phyloP scores from a whole-genome alignment of 2,888 invertebrate genomes.

The Patella pellucida region DNA sequence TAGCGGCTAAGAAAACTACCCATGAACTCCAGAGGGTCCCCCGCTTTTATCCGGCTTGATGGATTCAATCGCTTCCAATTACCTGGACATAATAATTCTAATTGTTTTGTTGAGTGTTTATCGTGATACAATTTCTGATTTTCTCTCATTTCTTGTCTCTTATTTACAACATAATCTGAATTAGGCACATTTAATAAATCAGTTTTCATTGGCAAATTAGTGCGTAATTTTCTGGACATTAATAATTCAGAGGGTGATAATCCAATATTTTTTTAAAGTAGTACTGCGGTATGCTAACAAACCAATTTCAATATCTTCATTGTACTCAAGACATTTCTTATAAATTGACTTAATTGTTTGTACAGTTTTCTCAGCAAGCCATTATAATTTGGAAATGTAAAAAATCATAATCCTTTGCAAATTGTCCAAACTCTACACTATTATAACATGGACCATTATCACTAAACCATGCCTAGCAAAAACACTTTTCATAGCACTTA shows the following conservation, averaged over 20 bases:
- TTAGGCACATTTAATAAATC: slow-evolving; percentile 2
- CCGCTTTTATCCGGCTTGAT: too few species aligned
- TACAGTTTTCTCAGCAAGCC: slow-evolving; percentile 30
- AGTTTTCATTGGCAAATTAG: background rate
- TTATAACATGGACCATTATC: slow-evolving; percentile 25
- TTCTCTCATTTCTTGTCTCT: slow-evolving; percentile 18
- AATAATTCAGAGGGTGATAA: too few species aligned
- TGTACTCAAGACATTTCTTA: slow-evolving; percentile 23
- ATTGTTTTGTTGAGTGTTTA: slow-evolving; percentile 24
- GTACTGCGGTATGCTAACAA: slow-evolving; percentile 32
- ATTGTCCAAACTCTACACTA: slow-evolving; percentile 21
- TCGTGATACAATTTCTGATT: slow-evolving; percentile 36
- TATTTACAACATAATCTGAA: slow-evolving; percentile 13
- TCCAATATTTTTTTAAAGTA: slow-evolving; percentile 20
- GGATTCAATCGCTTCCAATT: too few species aligned
- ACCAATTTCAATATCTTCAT: slow-evolving; percentile 21
- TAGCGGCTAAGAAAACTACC: too few species aligned
- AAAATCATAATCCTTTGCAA: slow-evolving; percentile 27
- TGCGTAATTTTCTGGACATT: too few species aligned
- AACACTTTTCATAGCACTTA: slow-evolving; percentile 9
- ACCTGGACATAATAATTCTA: slow-evolving; percentile 16
- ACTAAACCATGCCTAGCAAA: slow-evolving; percentile 25
- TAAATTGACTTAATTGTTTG: slow-evolving; percentile 30
- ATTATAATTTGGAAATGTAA: slow-evolving; percentile 28
- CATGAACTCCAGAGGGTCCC: too few species aligned